Evolutionary conservation across 2,888 invertebrate species (phyloP).

Genomic region (Drosophila colorata): DNA sequence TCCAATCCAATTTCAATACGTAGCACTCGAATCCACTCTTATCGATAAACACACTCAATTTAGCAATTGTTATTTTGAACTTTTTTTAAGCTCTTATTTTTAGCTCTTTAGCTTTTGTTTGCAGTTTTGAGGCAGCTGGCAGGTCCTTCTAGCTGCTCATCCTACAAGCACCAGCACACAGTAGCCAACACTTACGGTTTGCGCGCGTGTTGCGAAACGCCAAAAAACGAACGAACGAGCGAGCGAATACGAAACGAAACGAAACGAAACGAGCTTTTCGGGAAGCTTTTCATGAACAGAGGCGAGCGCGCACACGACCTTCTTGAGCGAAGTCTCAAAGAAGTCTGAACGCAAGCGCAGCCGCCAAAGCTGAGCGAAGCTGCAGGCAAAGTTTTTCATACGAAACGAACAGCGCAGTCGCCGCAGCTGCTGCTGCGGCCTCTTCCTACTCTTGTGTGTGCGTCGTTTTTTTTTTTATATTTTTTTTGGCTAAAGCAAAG

Average conservation of each 20-base stretch:
- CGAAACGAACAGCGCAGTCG: constrained; percentile 45
- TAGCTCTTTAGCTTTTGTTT: too few relatives aligned
- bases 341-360: constrained; percentile 84
- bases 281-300: constrained; percentile 26
- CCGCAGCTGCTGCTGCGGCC: constrained; percentile 26
- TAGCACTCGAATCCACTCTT: constrained; percentile 39
- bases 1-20: constrained; percentile 43
- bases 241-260: constrained; percentile 4
- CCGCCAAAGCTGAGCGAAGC: constrained; percentile 61
- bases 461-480: constrained; percentile 14
- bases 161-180: constrained; percentile 41
- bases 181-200: constrained; percentile 41
- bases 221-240: constrained; percentile 27
- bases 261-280: constrained; percentile 30
- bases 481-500: constrained; percentile 51
- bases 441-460: constrained; percentile 49
- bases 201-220: constrained; percentile 27
- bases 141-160: constrained; percentile 52
- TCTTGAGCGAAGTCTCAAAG: constrained; percentile 85
- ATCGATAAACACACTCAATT: constrained; percentile 38
- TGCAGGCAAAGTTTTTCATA: constrained; percentile 28
- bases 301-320: constrained; percentile 82
- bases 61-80: constrained; percentile 46
- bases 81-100: constrained; percentile 15
- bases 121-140: constrained; percentile 1